These are phyloP conservation scores for Brachionus sp. DNA, from an alignment of 1,140 invertebrate genomes.

Conservation along the genomic window DNA sequence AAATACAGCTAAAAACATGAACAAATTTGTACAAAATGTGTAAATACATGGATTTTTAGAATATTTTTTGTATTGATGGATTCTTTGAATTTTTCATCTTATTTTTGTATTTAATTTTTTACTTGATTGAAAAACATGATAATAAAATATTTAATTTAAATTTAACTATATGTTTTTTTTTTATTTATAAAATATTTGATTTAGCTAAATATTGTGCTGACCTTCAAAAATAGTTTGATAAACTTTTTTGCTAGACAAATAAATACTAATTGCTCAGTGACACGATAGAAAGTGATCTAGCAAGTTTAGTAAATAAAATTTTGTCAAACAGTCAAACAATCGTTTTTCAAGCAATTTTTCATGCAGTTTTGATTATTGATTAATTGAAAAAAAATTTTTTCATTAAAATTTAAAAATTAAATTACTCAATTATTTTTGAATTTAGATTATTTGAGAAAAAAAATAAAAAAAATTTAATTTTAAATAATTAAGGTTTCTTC, in stretches of 20 bases:
- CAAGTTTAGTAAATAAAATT: not conserved
- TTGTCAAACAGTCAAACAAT: no score
- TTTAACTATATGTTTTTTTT: not conserved
- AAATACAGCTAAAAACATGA: not conserved
- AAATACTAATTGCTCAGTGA: constrained; percentile 3
- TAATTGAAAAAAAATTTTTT: no score
- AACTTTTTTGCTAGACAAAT: not conserved
- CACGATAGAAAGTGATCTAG: not conserved
- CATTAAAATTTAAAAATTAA: no score
- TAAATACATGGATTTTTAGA: constrained; percentile 24
- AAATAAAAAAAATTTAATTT: not conserved
- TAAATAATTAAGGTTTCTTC: not conserved
- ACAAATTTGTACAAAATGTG: constrained; percentile 43
- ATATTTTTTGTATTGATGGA: not conserved
- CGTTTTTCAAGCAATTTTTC: no score
- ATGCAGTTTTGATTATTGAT: no score
- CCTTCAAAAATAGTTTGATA: not conserved
- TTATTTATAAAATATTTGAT: not conserved
- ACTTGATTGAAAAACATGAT: constrained; percentile 18
- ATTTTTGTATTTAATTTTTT: constrained; percentile 32
- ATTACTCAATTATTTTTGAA: no score
- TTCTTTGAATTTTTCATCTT: not conserved
- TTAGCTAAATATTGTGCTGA: not conserved
- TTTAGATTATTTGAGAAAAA: no score
- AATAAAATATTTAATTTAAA: constrained; percentile 38